A percentile compares a stretch with the other conserved stretches of the same genome.
Conservation (phyloP, 2,113 vertebrate genomes). For the Rhabdomys dilectus region DNA sequence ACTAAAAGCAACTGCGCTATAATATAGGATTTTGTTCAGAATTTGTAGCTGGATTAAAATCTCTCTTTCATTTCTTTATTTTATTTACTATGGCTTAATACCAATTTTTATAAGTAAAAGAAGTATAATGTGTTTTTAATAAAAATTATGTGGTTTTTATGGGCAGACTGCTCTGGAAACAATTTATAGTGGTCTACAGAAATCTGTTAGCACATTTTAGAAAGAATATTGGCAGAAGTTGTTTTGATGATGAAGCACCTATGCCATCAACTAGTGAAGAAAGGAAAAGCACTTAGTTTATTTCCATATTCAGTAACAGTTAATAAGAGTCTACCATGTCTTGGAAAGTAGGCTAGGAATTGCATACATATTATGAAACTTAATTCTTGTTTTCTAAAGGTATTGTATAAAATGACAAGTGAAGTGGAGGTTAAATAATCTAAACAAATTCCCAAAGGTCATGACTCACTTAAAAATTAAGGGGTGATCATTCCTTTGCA, state of each 20-base stretch:
- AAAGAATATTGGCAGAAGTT: constrained; percentile 39
- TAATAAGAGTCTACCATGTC: background rate
- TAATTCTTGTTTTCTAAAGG: constrained; percentile 39
- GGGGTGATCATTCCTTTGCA: background rate
- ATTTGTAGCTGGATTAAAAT: constrained; percentile 7
- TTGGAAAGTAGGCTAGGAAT: background rate
- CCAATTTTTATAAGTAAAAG: constrained; percentile 10
- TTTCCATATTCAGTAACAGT: constrained; percentile 63
- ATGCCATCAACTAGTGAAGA: constrained; percentile 60
- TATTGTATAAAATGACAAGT: constrained; percentile 47
- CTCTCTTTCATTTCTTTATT: background rate
- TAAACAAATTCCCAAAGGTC: background rate
- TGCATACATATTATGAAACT: constrained; percentile 47
- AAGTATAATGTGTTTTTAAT: background rate
- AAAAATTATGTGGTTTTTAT: background rate
- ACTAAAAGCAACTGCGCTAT: background rate
- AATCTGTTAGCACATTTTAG: constrained; percentile 6
- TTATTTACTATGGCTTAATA: background rate
- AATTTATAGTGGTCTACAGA: background rate
- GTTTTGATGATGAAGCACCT: constrained; percentile 45
- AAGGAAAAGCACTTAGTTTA: constrained; percentile 14
- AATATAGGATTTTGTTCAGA: background rate
- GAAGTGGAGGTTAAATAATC: constrained; percentile 34
- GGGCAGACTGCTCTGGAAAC: background rate
- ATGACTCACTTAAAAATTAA: background rate